Percentiles rank a stretch among this genome's conserved stretches.
These are phyloP conservation scores for Falco columbarius DNA, from an alignment of 2,797 vertebrate species.

Conservation along the genomic window DNA sequence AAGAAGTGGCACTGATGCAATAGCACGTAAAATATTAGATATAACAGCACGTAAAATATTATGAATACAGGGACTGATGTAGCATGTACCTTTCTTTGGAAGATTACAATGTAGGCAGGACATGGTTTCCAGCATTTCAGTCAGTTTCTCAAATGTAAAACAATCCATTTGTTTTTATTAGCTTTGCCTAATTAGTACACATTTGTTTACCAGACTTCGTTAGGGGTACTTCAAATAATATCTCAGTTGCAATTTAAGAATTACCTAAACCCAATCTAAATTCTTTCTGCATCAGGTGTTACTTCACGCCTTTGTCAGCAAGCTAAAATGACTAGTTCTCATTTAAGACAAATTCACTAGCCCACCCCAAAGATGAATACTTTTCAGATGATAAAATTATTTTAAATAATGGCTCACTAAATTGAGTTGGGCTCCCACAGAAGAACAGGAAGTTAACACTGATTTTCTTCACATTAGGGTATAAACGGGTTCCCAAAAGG, in stretches of 20 bases:
- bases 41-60: neutral
- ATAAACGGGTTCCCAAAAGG: neutral
- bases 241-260: neutral
- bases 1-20: neutral
- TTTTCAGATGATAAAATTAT: neutral
- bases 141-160: neutral
- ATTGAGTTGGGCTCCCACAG: neutral
- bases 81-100: neutral
- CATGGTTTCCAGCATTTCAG: neutral
- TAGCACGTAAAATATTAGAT: neutral
- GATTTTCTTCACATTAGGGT: neutral
- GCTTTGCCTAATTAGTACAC: neutral
- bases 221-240: neutral
- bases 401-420: neutral
- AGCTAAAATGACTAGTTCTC: neutral
- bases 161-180: neutral
- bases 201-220: neutral
- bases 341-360: neutral
- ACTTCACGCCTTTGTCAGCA: neutral
- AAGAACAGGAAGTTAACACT: neutral
- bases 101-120: neutral
- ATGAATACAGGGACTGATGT: fast-evolving
- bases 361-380: neutral
- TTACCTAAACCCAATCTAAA: neutral
- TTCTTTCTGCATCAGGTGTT: neutral